Percentiles rank a stretch among this genome's conserved stretches.
phyloP scores from a whole-genome alignment of 2,113 vertebrate species.

The Zosterops hypoxanthus region DNA sequence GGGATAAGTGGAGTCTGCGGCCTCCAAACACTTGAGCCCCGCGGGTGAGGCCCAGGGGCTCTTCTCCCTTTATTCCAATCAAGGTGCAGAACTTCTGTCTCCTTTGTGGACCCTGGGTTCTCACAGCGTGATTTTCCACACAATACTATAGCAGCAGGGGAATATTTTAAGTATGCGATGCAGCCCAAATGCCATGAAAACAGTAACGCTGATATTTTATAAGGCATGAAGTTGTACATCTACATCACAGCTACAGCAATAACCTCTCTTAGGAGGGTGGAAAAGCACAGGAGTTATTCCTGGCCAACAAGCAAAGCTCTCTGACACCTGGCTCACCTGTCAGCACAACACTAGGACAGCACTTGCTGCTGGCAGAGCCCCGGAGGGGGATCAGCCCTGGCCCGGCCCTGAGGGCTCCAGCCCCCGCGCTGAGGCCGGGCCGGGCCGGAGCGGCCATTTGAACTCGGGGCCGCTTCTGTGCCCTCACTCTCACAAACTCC shows the following conservation, averaged over 20 bases:
- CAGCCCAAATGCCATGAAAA: neutral
- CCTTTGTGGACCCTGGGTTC: neutral
- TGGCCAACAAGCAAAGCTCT: neutral
- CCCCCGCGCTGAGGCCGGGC: too few relatives aligned
- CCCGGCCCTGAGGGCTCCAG: fast-evolving
- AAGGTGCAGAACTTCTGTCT: neutral
- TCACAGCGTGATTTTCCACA: neutral
- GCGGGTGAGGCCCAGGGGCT: fast-evolving
- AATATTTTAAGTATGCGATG: fast-evolving
- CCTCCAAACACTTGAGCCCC: fast-evolving
- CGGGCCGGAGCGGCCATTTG: fast-evolving
- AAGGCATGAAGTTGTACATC: fast-evolving
- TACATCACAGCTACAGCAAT: neutral
- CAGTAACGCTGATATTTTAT: neutral
- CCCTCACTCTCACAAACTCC: fast-evolving
- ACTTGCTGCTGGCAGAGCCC: fast-evolving
- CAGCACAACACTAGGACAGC: fast-evolving
- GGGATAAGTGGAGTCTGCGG: fast-evolving
- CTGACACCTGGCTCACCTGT: neutral
- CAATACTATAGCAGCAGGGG: neutral
- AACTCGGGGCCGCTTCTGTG: fast-evolving
- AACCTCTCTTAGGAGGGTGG: neutral
- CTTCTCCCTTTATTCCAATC: neutral
- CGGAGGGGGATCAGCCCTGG: fast-evolving
- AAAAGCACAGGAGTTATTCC: neutral